Evolutionary conservation across 2,113 vertebrate species (phyloP).

Genomic region (Oreocharis arfaki): DNA sequence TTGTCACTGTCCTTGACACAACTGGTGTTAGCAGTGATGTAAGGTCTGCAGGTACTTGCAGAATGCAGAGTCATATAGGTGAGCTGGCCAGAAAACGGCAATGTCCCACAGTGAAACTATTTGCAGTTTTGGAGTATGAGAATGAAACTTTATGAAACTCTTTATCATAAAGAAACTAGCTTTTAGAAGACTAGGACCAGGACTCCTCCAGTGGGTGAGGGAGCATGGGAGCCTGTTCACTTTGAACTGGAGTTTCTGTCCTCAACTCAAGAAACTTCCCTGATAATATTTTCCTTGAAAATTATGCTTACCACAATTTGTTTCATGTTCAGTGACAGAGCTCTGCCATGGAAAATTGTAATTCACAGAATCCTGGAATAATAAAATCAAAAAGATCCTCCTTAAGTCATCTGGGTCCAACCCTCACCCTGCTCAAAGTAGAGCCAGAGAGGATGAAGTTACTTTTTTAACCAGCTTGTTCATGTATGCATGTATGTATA

Average conservation of each 20-base stretch:
- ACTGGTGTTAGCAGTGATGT: neutral
- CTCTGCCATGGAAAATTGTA: neutral
- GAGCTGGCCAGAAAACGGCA: neutral
- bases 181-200: neutral
- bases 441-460: neutral
- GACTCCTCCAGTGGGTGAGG: neutral
- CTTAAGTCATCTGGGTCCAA: neutral
- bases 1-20: neutral
- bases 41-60: neutral
- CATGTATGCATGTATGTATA: neutral
- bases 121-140: neutral
- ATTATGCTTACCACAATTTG: neutral
- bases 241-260: neutral
- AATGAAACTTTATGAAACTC: neutral
- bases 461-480: neutral
- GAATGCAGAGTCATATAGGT: neutral
- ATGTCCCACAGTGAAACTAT: neutral
- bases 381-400: neutral
- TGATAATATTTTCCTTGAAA: neutral
- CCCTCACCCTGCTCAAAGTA: neutral
- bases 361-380: neutral
- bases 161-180: neutral
- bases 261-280: neutral
- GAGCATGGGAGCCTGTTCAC: neutral
- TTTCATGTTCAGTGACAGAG: neutral